Base-by-base conservation (phyloP, 2,888 invertebrate species). In the Herminia tarsipennalis region DNA sequence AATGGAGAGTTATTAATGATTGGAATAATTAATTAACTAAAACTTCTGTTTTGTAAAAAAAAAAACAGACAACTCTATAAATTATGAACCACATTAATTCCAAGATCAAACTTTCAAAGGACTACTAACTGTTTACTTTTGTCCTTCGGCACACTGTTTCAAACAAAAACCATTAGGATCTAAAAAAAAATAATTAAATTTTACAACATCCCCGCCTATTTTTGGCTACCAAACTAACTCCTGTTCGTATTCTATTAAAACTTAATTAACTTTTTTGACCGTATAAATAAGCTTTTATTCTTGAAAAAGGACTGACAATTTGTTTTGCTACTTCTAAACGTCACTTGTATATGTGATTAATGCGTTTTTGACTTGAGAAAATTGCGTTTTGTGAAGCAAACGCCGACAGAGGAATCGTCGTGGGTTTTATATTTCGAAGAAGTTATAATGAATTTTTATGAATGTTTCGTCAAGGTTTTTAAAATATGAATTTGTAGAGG, bases 141-240 rank as follows among this genome's bases (percentile, higher is more conserved):
- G 81, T 70, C 71, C 68, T 79, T 74, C 81, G 83, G 81, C 84
- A 49, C 53, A 46, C 53, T 44, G 51, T 48, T 69, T 41, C 44
- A 51, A 59, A 64, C 68, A 71, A 81, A 88, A 88, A 83, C 84
- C 84, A 84, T 87, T 87, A 87, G 82, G 79, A 46, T 45, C 42
- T n/a, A n/a, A n/a, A 74, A 76, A 81, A 83, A 88, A 88, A 85
- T 90, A 88, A 90, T 90, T 88, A 88, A 83, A 86, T 86, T 88
- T 91, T 87, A 89, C 87, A 89, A 86, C 85, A 79, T 66, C 90
- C 75, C 90, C 91, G 90, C 91, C 91, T 90, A 91, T 91, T 91
- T 91, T 90, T 88, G 85, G 90, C 91, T 91, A 91, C 91, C 89
- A 88, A 75, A 78, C 79, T 80, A 84, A 90, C 90, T 90, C 88